Evolutionary conservation across 1,140 invertebrate species (phyloP).

Genomic region (Drosophila tani): DNA sequence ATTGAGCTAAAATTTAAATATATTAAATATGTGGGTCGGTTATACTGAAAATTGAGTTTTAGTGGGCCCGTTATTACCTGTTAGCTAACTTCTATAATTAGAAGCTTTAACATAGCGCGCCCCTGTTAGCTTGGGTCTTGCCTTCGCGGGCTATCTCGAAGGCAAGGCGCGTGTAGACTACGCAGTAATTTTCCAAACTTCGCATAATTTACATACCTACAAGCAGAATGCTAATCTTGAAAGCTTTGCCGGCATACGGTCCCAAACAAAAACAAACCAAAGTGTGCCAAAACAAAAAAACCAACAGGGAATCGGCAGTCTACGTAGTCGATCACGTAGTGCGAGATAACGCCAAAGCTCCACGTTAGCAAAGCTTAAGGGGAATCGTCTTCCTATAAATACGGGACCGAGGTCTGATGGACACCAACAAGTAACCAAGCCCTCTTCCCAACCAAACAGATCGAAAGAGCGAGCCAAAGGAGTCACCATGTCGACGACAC

Average conservation of each 20-base stretch:
- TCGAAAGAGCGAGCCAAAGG: slow-evolving; percentile 18
- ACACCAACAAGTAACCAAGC: slow-evolving; percentile 27
- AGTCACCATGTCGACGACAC: slow-evolving; percentile 47
- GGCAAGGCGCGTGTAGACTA: slow-evolving; percentile 19
- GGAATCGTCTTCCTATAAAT: slow-evolving; percentile 57
- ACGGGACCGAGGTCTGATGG: slow-evolving; percentile 19
- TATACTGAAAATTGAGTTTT: not conserved
- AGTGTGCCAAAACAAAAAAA: slow-evolving; percentile 23
- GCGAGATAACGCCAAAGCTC: slow-evolving; percentile 30
- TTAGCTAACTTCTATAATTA: slow-evolving; percentile 25
- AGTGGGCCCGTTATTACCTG: slow-evolving; percentile 1
- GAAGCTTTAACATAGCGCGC: slow-evolving; percentile 12
- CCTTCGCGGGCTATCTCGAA: slow-evolving; percentile 16
- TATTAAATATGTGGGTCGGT: too few species aligned
- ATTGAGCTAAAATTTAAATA: too few species aligned
- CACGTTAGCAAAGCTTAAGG: slow-evolving; percentile 25
- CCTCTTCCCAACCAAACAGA: slow-evolving; percentile 33
- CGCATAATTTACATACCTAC: slow-evolving; percentile 33
- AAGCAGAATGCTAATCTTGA: slow-evolving; percentile 23
- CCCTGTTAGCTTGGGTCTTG: slow-evolving; percentile 15
- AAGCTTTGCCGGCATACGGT: slow-evolving; percentile 17
- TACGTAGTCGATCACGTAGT: slow-evolving; percentile 16
- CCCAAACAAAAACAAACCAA: slow-evolving; percentile 48
- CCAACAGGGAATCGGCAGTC: not conserved
- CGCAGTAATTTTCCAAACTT: slow-evolving; percentile 53